Percentiles rank a stretch among this genome's conserved stretches.
Evolutionary conservation across 2,888 invertebrate species (phyloP).

Genomic region (Ommatoiulus sabulosus): DNA sequence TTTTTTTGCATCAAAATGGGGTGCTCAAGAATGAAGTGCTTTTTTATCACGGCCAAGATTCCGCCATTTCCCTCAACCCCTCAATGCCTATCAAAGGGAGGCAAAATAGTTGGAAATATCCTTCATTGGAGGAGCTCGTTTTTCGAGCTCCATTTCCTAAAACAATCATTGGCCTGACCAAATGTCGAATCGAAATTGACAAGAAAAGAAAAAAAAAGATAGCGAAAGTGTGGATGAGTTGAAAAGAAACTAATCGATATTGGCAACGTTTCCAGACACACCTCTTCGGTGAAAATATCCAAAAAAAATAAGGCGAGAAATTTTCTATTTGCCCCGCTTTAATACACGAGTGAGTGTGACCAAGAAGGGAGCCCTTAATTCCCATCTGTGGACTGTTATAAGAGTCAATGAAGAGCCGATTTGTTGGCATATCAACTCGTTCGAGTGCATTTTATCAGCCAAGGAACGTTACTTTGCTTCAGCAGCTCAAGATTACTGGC

Average conservation of each 20-base stretch:
- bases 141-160: slow-evolving; percentile 53
- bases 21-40: slow-evolving; percentile 28
- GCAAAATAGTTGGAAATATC: not conserved
- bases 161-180: slow-evolving; percentile 52
- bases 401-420: slow-evolving; percentile 51
- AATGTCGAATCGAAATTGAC: slow-evolving; percentile 51
- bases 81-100: not conserved
- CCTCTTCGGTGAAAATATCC: not conserved
- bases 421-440: slow-evolving; percentile 53
- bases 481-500: slow-evolving; percentile 20
- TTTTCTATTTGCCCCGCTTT: not conserved
- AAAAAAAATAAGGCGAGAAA: slow-evolving; percentile 23
- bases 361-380: slow-evolving; percentile 47
- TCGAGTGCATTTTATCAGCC: slow-evolving; percentile 49
- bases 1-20: slow-evolving; percentile 30
- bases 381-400: slow-evolving; percentile 50
- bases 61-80: not conserved
- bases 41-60: not conserved
- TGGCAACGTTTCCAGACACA: slow-evolving; percentile 35
- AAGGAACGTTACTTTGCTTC: slow-evolving; percentile 49
- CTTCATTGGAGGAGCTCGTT: not conserved
- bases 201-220: slow-evolving; percentile 15
- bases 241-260: slow-evolving; percentile 50
- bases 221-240: slow-evolving; percentile 51
- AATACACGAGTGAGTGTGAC: not conserved